phyloP scores from a whole-genome alignment of 1,140 invertebrate genomes.

The Scaptomyza montana region DNA sequence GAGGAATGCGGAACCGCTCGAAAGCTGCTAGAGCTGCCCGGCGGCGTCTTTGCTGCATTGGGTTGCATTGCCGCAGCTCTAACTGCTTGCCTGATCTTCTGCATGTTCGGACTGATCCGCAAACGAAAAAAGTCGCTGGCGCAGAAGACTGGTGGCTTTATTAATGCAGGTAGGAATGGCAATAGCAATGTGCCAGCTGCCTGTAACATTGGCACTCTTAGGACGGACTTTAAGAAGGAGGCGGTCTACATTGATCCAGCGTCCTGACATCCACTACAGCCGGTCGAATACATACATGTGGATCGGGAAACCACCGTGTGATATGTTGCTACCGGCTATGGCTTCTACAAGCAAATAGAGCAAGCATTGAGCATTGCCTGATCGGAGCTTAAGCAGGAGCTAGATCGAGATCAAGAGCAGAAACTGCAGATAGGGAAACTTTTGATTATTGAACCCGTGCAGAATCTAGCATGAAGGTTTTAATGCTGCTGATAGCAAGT shows the following conservation, averaged over 20 bases:
- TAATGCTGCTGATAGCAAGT: conserved; percentile 42
- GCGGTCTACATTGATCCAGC: conserved; percentile 86
- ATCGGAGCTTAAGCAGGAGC: conserved; percentile 33
- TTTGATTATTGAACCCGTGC: conserved; percentile 36
- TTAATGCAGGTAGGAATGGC: conserved; percentile 73
- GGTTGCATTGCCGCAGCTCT: conserved; percentile 85
- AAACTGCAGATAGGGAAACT: conserved; percentile 18
- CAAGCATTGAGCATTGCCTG: conserved; percentile 62
- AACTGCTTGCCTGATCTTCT: conserved; percentile 85
- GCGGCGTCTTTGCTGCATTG: conserved; percentile 85
- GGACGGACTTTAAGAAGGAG: conserved; percentile 84
- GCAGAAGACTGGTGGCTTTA: conserved; percentile 84
- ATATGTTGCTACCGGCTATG: conserved; percentile 83
- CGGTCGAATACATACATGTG: conserved; percentile 94
- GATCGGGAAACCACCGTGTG: conserved; percentile 94
- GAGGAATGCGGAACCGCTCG: conserved; percentile 88
- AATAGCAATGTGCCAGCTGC: conserved; percentile 72
- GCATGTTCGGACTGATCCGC: conserved; percentile 84
- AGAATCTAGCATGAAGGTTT: conserved; percentile 70
- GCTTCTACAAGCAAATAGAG: conserved; percentile 67
- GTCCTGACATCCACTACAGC: conserved; percentile 93
- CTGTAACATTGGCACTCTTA: conserved; percentile 79
- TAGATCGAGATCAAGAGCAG: not conserved
- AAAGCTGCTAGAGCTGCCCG: conserved; percentile 84
- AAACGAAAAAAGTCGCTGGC: conserved; percentile 85